A percentile compares a stretch with the other conserved stretches of the same genome.
Evolutionary conservation across 2,797 vertebrate genomes (phyloP).

Genomic region (Peromyscus aztecus): DNA sequence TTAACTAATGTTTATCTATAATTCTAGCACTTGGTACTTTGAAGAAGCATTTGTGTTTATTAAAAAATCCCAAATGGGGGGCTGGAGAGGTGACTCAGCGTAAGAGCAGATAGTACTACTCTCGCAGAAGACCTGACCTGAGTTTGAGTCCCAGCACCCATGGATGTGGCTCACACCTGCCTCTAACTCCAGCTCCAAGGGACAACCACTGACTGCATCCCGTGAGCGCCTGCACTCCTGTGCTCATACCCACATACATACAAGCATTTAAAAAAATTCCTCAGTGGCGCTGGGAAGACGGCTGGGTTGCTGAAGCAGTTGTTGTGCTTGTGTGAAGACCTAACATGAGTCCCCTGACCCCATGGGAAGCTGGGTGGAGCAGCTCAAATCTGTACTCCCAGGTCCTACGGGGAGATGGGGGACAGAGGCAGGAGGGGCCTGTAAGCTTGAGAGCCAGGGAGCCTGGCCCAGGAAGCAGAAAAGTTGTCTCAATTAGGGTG

Average conservation of each 20-base stretch:
- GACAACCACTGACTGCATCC: background rate
- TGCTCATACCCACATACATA: no score
- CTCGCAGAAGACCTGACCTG: background rate
- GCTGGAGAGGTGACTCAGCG: background rate
- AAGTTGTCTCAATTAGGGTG: background rate
- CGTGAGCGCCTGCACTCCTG: background rate
- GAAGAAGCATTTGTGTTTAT: background rate
- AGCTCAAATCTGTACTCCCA: background rate
- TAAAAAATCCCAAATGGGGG: background rate
- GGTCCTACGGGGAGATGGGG: background rate
- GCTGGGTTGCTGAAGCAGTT: background rate
- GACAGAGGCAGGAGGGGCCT: background rate
- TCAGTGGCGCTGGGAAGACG: background rate
- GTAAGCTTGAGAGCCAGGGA: background rate
- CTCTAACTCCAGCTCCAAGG: background rate
- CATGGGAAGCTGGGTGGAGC: background rate
- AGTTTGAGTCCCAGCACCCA: background rate
- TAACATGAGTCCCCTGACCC: background rate
- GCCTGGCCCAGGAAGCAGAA: background rate
- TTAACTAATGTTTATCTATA: background rate
- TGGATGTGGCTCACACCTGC: background rate
- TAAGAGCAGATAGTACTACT: background rate
- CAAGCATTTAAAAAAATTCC: background rate
- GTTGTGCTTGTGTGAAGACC: background rate
- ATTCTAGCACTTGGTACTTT: conserved; percentile 5